Evolutionary conservation across 2,113 vertebrate species (phyloP), one percentile per base, ranked within the genome.

Genomic region (Serinus canaria): DNA sequence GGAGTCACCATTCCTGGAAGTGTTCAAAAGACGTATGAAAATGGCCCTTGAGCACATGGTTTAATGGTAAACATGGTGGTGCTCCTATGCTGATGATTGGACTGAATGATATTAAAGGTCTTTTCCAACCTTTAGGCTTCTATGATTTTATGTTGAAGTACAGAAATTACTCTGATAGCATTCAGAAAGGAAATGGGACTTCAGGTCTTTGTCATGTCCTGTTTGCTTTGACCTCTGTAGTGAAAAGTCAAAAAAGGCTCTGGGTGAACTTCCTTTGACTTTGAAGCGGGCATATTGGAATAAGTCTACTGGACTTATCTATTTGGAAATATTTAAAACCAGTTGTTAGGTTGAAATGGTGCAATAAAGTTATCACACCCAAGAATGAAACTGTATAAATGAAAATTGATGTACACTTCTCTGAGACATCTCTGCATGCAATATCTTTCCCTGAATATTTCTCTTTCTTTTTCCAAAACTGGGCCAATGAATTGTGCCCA

Each of bases 381-480:
- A 56, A 75, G n/a, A 89, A 84, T 79, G 49, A 91, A 94, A 47
- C 20, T 10, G 23, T 78, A n/a, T 18, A 75, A 63, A 77, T 77
- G 20, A 91, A 93, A 94, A 87, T 33, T 68, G 39, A 69, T 60
- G 52, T 68, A 64, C 77, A 15, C 31, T 66, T 91, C 56, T 59
- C 49, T 73, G 83, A 95, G 68, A 87, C 60, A 91, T 67, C 76
- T 82, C 73, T 82, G 27, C 56, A 13, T 82, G 74, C 30, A 84
- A 22, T 84, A 68, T 35, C 43, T 58, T 92, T 80, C 77, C 41
- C 66, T 87, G 44, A 87, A 68, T 86, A 55, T 56, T 33, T 81
- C 69, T 92, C 83, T 92, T 53, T 84, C 55, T 78, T 87, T 89
- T 89, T 75, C 72, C 31, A 69, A 85, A 95, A 92, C 58, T 75